A percentile compares a stretch with the other conserved stretches of the same genome.
phyloP scores from a whole-genome alignment of 2,113 vertebrate species.

The Heteronetta atricapilla region DNA sequence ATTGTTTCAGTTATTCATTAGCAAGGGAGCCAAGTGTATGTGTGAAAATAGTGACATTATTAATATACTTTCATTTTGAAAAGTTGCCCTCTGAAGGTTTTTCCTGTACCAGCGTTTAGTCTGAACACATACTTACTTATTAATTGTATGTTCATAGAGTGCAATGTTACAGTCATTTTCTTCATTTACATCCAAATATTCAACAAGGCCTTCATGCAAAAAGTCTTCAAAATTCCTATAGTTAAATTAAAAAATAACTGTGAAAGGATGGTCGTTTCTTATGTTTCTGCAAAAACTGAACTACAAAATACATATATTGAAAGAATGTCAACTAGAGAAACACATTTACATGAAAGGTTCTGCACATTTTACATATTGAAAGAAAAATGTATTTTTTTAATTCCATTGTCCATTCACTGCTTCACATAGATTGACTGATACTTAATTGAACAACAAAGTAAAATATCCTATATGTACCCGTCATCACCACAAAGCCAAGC shows the following conservation, averaged over 20 bases:
- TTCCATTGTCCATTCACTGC: background rate
- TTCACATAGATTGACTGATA: background rate
- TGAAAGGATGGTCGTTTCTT: background rate
- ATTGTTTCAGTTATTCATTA: background rate
- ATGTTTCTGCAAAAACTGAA: background rate
- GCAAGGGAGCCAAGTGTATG: background rate
- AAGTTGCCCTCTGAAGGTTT: background rate
- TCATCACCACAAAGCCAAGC: background rate
- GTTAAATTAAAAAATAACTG: background rate
- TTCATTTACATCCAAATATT: conserved; percentile 98
- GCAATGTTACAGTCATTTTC: conserved; percentile 98
- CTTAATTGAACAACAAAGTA: background rate
- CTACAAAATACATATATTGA: background rate
- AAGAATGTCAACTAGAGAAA: background rate
- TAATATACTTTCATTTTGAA: background rate
- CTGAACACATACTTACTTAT: conserved; percentile 82
- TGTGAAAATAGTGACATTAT: background rate
- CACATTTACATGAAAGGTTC: background rate
- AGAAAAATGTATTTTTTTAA: background rate
- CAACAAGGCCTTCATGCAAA: conserved; percentile 94
- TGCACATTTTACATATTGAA: background rate
- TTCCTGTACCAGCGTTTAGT: background rate
- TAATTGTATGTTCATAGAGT: conserved; percentile 93
- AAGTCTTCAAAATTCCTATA: conserved; percentile 97
- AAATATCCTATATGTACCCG: background rate